Conservation (phyloP, 2,113 vertebrate genomes). For the Vimba vimba region DNA sequence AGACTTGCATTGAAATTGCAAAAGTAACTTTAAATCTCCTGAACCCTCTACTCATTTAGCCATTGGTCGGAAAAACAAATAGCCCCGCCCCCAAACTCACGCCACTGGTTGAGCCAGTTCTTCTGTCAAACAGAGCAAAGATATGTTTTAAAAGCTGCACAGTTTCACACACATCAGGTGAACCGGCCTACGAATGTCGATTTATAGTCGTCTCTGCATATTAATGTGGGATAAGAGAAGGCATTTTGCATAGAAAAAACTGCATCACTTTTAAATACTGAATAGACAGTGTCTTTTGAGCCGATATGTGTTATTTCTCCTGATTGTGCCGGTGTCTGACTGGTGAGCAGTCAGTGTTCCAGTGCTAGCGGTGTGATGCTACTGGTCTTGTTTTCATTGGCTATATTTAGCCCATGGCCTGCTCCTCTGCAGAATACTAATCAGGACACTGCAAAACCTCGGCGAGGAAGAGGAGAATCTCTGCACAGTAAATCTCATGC, state of each 20-base stretch:
- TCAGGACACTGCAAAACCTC: conserved; percentile 68
- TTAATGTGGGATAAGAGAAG: neutral
- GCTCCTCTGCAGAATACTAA: conserved; percentile 77
- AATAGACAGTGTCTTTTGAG: neutral
- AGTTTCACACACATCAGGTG: too few species aligned
- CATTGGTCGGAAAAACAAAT: neutral
- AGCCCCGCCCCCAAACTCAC: neutral
- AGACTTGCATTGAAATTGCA: neutral
- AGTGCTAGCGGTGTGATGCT: conserved; percentile 49
- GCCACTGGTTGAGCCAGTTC: too few species aligned
- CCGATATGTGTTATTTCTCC: neutral
- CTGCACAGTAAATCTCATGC: conserved; percentile 51
- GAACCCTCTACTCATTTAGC: neutral
- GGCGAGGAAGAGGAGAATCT: conserved; percentile 51
- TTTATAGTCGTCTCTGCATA: neutral
- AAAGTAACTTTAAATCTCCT: neutral
- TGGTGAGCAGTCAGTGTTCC: conserved; percentile 10
- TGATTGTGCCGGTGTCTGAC: neutral
- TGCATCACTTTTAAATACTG: neutral
- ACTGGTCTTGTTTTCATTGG: conserved; percentile 69
- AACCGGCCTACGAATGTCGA: neutral
- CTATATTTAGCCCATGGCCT: conserved; percentile 76
- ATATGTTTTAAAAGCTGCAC: too few species aligned
- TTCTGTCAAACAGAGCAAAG: too few species aligned
- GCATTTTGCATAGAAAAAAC: neutral